phyloP scores from a whole-genome alignment of 1,140 invertebrate species.

The Hycleus cichorii region DNA sequence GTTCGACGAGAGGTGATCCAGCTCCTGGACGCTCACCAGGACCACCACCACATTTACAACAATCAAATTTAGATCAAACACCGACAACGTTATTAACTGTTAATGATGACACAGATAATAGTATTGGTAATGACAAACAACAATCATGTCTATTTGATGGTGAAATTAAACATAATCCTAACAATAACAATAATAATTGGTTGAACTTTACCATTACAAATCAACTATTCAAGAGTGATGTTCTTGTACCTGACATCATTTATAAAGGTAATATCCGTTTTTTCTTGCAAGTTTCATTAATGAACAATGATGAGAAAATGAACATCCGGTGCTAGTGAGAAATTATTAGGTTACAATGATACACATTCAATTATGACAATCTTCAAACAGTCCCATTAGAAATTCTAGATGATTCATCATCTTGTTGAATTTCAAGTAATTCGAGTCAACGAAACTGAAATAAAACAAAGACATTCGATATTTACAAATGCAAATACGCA shows the following conservation, averaged over 20 bases:
- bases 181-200: background rate
- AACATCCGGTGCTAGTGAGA: background rate
- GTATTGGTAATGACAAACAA: background rate
- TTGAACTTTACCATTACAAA: conserved; percentile 16
- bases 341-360: background rate
- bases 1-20: conserved; percentile 30
- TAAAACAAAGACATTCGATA: no score
- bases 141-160: background rate
- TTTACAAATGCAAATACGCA: no score
- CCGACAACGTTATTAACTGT: conserved; percentile 3
- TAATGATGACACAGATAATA: conserved; percentile 1
- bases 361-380: no score
- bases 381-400: no score
- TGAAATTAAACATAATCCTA: conserved; percentile 3
- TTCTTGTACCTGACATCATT: conserved; percentile 14
- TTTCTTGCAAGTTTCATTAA: no score
- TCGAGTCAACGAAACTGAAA: no score
- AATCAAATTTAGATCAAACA: background rate
- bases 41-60: conserved; percentile 22
- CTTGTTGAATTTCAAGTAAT: no score
- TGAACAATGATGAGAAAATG: background rate
- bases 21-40: conserved; percentile 38
- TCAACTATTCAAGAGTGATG: conserved; percentile 18
- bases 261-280: conserved; percentile 18
- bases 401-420: no score